Conservation (phyloP, 2,797 vertebrate genomes). For the Hylomyscus alleni region DNA sequence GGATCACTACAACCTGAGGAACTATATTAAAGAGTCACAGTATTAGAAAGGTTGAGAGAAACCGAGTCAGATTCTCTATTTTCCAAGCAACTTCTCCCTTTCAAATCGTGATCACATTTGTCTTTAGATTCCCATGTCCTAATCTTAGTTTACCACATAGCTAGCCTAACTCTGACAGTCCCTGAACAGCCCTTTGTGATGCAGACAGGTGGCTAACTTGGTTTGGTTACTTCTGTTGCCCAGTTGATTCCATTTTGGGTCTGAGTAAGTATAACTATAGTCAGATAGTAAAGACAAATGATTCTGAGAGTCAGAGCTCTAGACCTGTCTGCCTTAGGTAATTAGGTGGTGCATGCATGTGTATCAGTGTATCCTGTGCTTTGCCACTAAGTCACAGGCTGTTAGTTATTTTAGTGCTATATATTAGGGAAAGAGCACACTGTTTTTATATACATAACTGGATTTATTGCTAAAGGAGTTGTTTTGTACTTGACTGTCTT, state of each 20-base stretch:
- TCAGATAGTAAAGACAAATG: not conserved
- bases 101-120: not conserved
- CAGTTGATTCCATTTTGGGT: not conserved
- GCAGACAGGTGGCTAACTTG: not conserved
- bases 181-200: not conserved
- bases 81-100: not conserved
- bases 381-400: not conserved
- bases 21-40: not conserved
- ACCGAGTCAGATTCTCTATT: not conserved
- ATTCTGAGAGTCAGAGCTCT: not conserved
- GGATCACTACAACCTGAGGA: too few relatives aligned
- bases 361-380: not conserved
- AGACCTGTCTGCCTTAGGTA: not conserved
- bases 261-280: not conserved
- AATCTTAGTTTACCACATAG: not conserved
- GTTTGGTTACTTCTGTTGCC: not conserved
- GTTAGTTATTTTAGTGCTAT: not conserved
- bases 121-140: not conserved
- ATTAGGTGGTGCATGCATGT: not conserved
- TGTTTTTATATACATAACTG: constrained; percentile 4
- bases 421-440: not conserved
- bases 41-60: not conserved
- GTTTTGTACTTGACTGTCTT: not conserved
- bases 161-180: not conserved
- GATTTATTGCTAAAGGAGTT: not conserved